Evolutionary conservation across 2,797 vertebrate genomes (phyloP), one percentile per base, ranked within the genome.

Genomic region (Gymnoscopelus braueri): DNA sequence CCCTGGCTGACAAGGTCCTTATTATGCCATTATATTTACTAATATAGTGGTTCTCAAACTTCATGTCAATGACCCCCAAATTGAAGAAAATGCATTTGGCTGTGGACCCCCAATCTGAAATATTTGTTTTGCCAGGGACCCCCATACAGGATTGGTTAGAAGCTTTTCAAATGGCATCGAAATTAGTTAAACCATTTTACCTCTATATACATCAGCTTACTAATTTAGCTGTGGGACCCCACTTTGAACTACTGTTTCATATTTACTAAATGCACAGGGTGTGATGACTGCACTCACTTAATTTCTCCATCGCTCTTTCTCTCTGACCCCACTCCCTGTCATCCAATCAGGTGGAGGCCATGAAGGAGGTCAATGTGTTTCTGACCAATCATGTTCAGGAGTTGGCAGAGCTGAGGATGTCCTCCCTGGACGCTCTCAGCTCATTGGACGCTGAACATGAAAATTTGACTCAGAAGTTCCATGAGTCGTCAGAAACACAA

Each of bases 351-450:
- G 91, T 97, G 89, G 93, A 95, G 72, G 50, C 48, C 3, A 91
- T 97, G 84, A 96, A 96, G 89, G 95, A 96, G 78, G 85, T 91
- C 61, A 82, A 90, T 0, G 10, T 23, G 11, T 95, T 94, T 81
- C 94, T 97, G 71, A 68, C 55, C 3, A 53, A 84, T 4, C 75
- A 96, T 65, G 84, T 75, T 14, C 79, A 68, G 23, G 87, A 84
- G n/a, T 87, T 98, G 73, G 86, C 83, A 0, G 83, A 65, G 60
- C 82, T 97, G 75, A 86, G 60, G 3, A 89, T 93, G 72, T 90
- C 89, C 2, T 84, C 90, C 0, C 52, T 77, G 9, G 62, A 66
- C 39, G 91, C 82, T 2, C 88, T 98, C 74, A 74, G 64, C 63
- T 65, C 91, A 5, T 91, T 97, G 78, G 94, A 92, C 73, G 67